phyloP scores from a whole-genome alignment of 2,888 invertebrate species.

The Linhomoeus sp. region DNA sequence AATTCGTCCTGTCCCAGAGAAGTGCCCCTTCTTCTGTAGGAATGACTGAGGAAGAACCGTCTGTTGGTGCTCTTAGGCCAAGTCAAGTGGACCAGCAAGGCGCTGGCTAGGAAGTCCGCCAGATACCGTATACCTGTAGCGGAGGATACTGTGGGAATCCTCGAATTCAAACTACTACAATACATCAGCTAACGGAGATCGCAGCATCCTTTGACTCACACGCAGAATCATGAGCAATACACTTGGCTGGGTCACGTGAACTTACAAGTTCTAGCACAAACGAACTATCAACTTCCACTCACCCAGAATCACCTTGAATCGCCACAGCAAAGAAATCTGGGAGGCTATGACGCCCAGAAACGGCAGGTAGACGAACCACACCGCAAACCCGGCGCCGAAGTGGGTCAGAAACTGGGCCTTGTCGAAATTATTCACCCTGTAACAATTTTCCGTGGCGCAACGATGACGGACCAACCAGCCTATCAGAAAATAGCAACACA shows the following conservation, averaged over 20 bases:
- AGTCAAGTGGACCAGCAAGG: constrained; percentile 77
- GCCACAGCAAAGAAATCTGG: constrained; percentile 80
- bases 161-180: not conserved
- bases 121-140: constrained; percentile 72
- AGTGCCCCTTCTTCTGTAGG: not conserved
- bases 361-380: constrained; percentile 93
- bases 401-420: constrained; percentile 82
- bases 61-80: constrained; percentile 58
- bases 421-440: too few relatives aligned
- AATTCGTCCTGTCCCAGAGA: constrained; percentile 4
- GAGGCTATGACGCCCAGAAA: constrained; percentile 76
- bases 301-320: constrained; percentile 79
- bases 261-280: too few relatives aligned
- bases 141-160: not conserved
- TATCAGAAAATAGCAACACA: too few relatives aligned
- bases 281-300: constrained; percentile 28
- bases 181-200: too few relatives aligned
- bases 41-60: constrained; percentile 14
- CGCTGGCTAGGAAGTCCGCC: constrained; percentile 80
- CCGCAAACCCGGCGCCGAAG: constrained; percentile 86
- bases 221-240: too few relatives aligned
- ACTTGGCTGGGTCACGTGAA: too few relatives aligned
- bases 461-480: too few relatives aligned
- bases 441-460: too few relatives aligned
- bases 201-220: too few relatives aligned